Conservation (phyloP, 2,797 vertebrate genomes). For the Tympanoctomys barrerae region DNA sequence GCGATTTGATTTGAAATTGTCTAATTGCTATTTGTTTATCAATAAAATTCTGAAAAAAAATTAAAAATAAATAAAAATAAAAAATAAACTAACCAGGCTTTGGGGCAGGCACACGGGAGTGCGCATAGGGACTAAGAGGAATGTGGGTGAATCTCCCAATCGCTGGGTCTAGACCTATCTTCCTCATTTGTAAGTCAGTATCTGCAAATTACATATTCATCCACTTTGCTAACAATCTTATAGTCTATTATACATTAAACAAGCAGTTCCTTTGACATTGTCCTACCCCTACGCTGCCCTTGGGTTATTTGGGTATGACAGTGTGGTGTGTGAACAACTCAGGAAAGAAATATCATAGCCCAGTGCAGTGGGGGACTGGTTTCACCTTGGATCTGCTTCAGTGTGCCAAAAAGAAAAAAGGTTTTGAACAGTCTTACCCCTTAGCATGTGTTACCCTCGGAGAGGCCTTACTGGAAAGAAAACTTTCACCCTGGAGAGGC, state of each 20-base stretch:
- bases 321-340: neutral
- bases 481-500: neutral
- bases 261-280: conserved; percentile 1
- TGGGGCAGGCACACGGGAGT: neutral
- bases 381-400: neutral
- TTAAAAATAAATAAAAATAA: too few species aligned
- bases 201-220: neutral
- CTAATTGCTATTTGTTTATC: too few species aligned
- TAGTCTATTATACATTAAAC: neutral
- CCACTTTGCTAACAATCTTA: neutral
- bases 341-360: neutral
- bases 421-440: neutral
- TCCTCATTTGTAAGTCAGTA: neutral
- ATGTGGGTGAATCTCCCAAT: neutral
- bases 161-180: neutral
- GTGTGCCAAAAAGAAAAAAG: neutral
- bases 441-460: neutral
- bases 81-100: too few species aligned
- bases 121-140: neutral
- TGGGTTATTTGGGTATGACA: neutral
- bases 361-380: too few species aligned
- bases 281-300: neutral
- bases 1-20: too few species aligned
- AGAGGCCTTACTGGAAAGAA: neutral
- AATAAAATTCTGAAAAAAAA: too few species aligned